Conservation (phyloP, 2,113 vertebrate species). For the Gallinago undulata region DNA sequence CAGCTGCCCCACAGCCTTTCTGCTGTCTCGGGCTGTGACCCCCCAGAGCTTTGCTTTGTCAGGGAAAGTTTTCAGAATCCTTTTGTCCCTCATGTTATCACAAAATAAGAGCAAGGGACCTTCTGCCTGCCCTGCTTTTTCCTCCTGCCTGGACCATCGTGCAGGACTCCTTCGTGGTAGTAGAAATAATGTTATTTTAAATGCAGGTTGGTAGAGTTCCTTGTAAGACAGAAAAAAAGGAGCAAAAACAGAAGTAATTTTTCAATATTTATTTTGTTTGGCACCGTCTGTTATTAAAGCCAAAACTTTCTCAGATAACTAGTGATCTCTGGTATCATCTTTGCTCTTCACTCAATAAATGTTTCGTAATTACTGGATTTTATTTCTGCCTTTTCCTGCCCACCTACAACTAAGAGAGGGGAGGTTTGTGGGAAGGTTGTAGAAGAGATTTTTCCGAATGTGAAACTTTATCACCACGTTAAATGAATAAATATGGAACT, state of each 20-base stretch:
- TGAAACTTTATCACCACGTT: background rate
- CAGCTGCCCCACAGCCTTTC: background rate
- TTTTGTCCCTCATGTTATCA: background rate
- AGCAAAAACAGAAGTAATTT: background rate
- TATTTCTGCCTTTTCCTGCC: background rate
- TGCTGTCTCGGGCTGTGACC: background rate
- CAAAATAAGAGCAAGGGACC: fast-evolving
- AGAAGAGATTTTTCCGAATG: background rate
- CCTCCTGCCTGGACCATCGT: background rate
- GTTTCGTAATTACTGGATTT: background rate
- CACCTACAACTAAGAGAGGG: background rate
- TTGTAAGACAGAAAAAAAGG: background rate
- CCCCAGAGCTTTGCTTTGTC: background rate
- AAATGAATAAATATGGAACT: background rate
- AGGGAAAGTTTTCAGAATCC: background rate
- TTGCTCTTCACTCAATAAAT: background rate
- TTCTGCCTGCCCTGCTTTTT: background rate
- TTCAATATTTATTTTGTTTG: background rate
- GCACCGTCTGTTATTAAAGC: background rate
- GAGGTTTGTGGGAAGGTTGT: background rate
- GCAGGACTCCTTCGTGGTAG: background rate
- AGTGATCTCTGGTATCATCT: background rate
- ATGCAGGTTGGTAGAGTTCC: background rate
- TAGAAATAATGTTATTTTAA: background rate
- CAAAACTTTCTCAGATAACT: background rate